Evolutionary conservation across 2,797 vertebrate species (phyloP).

Genomic region (Echiichthys vipera): DNA sequence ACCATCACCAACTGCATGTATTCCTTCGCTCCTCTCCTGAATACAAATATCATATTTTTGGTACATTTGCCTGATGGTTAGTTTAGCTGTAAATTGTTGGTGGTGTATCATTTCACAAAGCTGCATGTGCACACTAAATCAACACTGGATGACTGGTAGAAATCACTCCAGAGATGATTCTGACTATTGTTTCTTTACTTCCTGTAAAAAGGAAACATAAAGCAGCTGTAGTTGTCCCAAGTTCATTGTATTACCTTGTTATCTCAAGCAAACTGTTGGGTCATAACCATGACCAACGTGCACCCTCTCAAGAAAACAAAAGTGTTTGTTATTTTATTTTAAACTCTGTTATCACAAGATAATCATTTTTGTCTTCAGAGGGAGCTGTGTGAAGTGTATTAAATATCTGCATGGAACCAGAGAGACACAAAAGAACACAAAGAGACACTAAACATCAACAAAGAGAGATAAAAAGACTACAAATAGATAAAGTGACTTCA

Average conservation of each 20-base stretch:
- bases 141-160: background rate
- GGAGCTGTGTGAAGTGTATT: too few species aligned
- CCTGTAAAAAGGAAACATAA: background rate
- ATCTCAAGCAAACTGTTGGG: background rate
- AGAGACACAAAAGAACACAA: too few species aligned
- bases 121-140: background rate
- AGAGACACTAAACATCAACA: too few species aligned
- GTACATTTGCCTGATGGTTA: background rate
- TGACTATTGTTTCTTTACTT: background rate
- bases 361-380: too few species aligned
- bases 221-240: background rate
- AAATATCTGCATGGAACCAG: too few species aligned
- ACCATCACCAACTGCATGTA: background rate
- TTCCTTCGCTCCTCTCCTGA: background rate
- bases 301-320: background rate
- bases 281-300: background rate
- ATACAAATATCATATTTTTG: background rate
- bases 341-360: background rate
- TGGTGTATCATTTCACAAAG: background rate
- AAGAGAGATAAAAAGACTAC: too few species aligned
- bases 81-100: background rate
- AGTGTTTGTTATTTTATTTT: background rate
- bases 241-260: background rate
- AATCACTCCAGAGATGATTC: background rate
- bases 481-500: too few species aligned